phyloP scores from a whole-genome alignment of 2,113 vertebrate genomes.

The Morphnarchus princeps region DNA sequence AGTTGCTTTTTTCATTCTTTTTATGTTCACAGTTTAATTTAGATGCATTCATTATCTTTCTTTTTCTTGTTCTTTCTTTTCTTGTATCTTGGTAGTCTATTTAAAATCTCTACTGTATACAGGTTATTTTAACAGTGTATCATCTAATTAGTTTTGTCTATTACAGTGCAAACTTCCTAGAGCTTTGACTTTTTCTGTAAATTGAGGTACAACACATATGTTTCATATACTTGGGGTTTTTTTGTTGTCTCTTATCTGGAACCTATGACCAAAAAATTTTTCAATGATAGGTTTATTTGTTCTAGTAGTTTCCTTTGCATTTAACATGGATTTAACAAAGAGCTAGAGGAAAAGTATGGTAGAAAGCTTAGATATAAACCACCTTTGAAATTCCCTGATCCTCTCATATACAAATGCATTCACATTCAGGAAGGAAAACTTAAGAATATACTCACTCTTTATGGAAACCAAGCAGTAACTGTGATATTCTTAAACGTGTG shows the following conservation, averaged over 20 bases:
- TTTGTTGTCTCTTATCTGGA: neutral
- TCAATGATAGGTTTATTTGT: neutral
- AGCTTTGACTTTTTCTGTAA: neutral
- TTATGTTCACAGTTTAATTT: neutral
- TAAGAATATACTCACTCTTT: neutral
- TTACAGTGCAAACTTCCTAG: neutral
- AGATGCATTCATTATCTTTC: neutral
- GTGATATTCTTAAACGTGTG: neutral
- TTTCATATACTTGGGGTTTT: neutral
- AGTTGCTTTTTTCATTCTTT: neutral
- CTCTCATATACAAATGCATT: rapidly evolving
- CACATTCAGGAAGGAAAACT: neutral
- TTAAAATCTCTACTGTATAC: neutral
- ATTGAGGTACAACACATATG: neutral
- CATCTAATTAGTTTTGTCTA: neutral
- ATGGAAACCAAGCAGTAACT: neutral
- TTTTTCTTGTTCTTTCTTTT: neutral
- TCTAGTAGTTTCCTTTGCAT: neutral
- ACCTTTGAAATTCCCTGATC: neutral
- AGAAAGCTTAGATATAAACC: neutral
- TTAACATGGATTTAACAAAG: neutral
- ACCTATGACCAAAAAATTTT: neutral
- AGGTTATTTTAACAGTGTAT: neutral
- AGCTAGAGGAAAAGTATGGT: neutral
- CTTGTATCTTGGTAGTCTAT: neutral